Evolutionary conservation across 1,140 invertebrate species (phyloP).

Genomic region (Pteromalus puparum): DNA sequence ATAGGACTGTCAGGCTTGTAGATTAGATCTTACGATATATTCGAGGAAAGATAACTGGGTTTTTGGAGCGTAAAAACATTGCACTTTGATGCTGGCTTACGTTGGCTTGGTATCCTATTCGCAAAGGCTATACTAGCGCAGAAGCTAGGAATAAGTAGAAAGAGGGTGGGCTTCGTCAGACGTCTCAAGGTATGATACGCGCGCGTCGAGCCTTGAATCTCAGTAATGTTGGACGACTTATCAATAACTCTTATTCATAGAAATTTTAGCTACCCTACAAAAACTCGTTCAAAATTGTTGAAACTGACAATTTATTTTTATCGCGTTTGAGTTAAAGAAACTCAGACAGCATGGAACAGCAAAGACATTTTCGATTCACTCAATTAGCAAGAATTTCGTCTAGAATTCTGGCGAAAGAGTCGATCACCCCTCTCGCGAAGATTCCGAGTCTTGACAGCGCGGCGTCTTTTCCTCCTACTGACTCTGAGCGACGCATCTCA

Average conservation of each 20-base stretch:
- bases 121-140: not conserved
- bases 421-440: not conserved
- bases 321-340: not conserved
- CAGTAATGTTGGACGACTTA: not conserved
- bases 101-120: not conserved
- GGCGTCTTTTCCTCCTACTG: not conserved
- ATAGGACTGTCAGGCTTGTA: not conserved
- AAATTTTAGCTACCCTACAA: too few relatives aligned
- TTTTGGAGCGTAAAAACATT: constrained; percentile 7
- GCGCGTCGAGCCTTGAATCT: not conserved
- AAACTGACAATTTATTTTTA: too few relatives aligned
- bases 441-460: not conserved
- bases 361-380: not conserved
- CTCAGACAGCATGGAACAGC: not conserved
- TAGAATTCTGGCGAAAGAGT: not conserved
- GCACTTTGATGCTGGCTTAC: not conserved
- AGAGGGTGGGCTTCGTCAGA: not conserved
- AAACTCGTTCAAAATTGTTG: too few relatives aligned
- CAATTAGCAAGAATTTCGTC: not conserved
- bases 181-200: not conserved
- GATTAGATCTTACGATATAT: constrained; percentile 12
- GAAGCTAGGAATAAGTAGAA: not conserved
- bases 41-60: constrained; percentile 14
- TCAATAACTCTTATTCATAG: not conserved
- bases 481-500: not conserved